Evolutionary conservation across 2,797 vertebrate genomes (phyloP).

Genomic region (Argentina silus): DNA sequence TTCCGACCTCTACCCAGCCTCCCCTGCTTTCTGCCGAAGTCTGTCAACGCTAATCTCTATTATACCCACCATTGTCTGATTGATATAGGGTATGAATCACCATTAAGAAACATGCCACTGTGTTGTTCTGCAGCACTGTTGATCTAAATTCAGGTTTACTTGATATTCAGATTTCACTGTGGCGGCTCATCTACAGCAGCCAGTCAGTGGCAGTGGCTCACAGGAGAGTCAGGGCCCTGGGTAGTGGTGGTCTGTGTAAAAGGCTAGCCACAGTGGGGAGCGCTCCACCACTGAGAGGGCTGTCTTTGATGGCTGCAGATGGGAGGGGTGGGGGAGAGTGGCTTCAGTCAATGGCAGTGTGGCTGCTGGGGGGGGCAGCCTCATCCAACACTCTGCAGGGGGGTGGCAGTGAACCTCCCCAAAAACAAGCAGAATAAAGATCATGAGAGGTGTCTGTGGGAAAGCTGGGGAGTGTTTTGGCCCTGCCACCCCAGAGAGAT

Average conservation of each 20-base stretch:
- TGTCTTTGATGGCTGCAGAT: slow-evolving; percentile 9
- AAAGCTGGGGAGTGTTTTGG: not conserved
- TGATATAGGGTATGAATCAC: no score
- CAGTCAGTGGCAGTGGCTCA: not conserved
- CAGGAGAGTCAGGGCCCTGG: not conserved
- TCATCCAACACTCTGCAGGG: not conserved
- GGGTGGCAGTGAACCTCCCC: not conserved
- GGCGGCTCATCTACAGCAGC: not conserved
- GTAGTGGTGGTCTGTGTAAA: not conserved
- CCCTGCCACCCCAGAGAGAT: slow-evolving; percentile 3
- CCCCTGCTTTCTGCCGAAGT: no score
- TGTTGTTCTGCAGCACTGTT: no score
- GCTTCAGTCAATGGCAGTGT: not conserved
- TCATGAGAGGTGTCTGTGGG: slow-evolving; percentile 6
- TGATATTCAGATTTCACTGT: not conserved
- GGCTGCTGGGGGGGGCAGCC: not conserved
- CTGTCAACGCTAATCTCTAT: no score
- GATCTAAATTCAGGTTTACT: no score
- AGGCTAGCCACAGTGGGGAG: not conserved
- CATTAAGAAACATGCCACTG: no score
- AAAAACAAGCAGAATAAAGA: slow-evolving; percentile 8
- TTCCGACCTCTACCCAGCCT: no score
- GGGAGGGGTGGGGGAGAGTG: not conserved
- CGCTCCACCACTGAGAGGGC: not conserved
- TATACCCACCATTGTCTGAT: not conserved